phyloP scores from a whole-genome alignment of 2,888 invertebrate genomes.

The Meloe dianella region DNA sequence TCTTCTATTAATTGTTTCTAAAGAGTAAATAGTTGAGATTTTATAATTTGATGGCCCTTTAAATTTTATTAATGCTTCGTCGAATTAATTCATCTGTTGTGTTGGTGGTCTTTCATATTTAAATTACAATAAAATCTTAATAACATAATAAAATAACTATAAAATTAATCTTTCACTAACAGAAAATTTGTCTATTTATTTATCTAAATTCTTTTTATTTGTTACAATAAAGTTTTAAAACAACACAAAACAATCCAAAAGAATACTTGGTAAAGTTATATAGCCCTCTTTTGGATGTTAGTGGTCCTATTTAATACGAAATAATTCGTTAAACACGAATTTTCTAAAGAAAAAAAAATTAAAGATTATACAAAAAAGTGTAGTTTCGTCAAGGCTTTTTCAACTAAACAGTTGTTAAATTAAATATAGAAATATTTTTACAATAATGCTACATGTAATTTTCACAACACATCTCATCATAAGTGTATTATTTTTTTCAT shows the following conservation, averaged over 20 bases:
- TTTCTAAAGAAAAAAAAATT: too few relatives aligned
- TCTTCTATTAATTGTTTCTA: constrained; percentile 7
- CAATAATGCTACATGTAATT: background rate
- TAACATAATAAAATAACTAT: constrained; percentile 10
- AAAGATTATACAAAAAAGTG: too few relatives aligned
- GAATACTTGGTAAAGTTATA: too few relatives aligned
- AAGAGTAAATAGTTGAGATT: background rate
- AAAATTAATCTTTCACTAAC: constrained; percentile 8
- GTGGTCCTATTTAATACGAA: too few relatives aligned
- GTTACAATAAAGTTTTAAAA: background rate
- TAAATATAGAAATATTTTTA: background rate
- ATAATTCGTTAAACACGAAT: too few relatives aligned
- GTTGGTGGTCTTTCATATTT: constrained; percentile 8
- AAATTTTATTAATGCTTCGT: background rate
- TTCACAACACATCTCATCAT: background rate
- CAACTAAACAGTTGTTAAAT: background rate
- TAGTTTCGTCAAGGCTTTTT: background rate
- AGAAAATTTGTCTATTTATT: background rate
- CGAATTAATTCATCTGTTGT: background rate
- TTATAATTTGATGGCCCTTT: constrained; percentile 3
- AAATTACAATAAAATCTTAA: constrained; percentile 9
- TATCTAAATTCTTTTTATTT: background rate
- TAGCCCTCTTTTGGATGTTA: too few relatives aligned
- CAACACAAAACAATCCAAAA: background rate
- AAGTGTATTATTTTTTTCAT: background rate